Evolutionary conservation across 2,113 vertebrate species (phyloP).

Genomic region (Catharus minimus): DNA sequence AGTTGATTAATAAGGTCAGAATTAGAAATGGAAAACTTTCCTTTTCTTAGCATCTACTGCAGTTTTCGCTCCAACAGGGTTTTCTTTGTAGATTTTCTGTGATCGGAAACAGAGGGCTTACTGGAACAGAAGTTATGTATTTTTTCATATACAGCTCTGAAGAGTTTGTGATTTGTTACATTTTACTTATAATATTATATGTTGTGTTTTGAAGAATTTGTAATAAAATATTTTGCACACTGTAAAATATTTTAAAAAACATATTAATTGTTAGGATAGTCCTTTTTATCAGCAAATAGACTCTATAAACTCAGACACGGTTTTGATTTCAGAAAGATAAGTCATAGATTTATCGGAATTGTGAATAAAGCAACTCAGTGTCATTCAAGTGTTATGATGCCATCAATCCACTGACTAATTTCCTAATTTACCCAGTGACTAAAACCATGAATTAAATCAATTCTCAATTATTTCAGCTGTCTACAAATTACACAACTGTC

Average conservation of each 20-base stretch:
- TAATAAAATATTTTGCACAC: not conserved
- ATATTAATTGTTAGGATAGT: not conserved
- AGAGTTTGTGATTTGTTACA: not conserved
- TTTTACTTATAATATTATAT: not conserved
- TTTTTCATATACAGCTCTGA: not conserved
- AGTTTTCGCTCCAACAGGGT: not conserved
- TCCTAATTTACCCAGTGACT: not conserved
- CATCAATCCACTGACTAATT: not conserved
- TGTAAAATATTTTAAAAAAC: not conserved
- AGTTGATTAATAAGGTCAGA: conserved; percentile 46
- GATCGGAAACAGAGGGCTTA: not conserved
- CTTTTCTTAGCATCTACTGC: conserved; percentile 4
- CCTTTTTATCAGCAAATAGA: not conserved
- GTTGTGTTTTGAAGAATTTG: not conserved
- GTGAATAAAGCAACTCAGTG: not conserved
- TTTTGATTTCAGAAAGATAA: not conserved
- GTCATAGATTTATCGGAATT: not conserved
- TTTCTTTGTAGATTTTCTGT: not conserved
- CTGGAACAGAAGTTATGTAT: not conserved
- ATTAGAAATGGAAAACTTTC: conserved; percentile 28
- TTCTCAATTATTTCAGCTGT: not conserved
- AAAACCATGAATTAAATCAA: not conserved
- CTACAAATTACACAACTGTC: not conserved
- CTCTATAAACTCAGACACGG: not conserved
- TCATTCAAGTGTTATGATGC: not conserved